A percentile compares a stretch with the other conserved stretches of the same genome.
Conservation (phyloP, 2,113 vertebrate genomes). For the Channa argus region DNA sequence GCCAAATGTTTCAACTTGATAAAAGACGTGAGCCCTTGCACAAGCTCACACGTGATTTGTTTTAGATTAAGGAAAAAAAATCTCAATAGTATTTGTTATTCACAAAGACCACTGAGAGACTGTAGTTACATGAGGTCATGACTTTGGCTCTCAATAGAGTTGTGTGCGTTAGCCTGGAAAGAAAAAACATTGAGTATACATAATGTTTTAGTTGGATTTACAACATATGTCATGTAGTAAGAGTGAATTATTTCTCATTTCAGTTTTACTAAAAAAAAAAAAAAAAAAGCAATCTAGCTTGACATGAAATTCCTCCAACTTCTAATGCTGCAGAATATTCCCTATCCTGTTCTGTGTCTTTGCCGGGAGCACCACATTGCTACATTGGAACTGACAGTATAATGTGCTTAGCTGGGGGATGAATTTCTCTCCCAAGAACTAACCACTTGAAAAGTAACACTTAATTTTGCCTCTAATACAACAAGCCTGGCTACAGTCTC, state of each 20-base stretch:
- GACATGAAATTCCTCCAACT: constrained; percentile 15
- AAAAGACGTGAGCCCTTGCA: no score
- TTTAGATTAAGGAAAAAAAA: no score
- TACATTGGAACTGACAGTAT: constrained; percentile 52
- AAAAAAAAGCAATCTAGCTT: constrained; percentile 5
- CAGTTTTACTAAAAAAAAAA: neutral
- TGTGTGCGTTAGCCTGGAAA: no score
- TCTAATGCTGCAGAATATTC: constrained; percentile 28
- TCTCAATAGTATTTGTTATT: no score
- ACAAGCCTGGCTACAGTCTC: constrained; percentile 48
- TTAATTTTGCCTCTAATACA: constrained; percentile 51
- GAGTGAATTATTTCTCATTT: constrained; percentile 4
- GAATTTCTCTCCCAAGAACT: constrained; percentile 27
- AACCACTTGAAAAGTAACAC: constrained; percentile 45
- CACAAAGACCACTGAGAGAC: no score
- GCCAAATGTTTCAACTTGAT: no score
- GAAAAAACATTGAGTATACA: neutral
- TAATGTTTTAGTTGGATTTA: constrained; percentile 26
- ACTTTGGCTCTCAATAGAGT: no score
- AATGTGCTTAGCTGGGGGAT: constrained; percentile 27
- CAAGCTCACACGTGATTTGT: no score
- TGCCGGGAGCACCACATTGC: constrained; percentile 35
- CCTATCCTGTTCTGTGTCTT: constrained; percentile 10
- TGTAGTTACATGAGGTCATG: no score
- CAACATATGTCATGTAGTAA: neutral